A percentile compares a stretch with the other conserved stretches of the same genome.
These are phyloP conservation scores for Florisuga fusca DNA, from an alignment of 2,797 vertebrate species.

Conservation along the genomic window DNA sequence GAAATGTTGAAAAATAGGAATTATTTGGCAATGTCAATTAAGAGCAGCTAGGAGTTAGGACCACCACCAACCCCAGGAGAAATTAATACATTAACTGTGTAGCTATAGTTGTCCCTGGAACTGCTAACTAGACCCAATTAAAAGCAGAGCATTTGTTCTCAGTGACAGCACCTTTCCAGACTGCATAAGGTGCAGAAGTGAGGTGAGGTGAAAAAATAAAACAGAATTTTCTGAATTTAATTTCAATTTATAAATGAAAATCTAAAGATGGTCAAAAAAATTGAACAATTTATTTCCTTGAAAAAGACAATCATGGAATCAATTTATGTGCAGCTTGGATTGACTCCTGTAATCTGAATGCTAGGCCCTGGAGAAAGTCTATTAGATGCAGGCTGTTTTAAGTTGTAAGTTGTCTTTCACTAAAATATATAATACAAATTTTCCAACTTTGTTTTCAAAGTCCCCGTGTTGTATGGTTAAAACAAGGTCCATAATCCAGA, in stretches of 20 bases:
- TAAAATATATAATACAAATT: not conserved
- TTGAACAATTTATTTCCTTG: not conserved
- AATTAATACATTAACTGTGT: not conserved
- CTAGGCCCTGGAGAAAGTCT: not conserved
- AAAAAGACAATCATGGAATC: not conserved
- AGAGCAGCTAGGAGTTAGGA: not conserved
- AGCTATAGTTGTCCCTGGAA: not conserved
- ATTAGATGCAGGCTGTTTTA: not conserved
- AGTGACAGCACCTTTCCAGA: not conserved
- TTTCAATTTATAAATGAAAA: not conserved
- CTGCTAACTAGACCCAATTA: not conserved
- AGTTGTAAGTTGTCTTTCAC: not conserved
- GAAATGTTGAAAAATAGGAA: not conserved
- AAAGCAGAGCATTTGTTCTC: not conserved
- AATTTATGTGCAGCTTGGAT: not conserved
- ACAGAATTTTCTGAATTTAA: not conserved
- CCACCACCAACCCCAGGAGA: fast-evolving
- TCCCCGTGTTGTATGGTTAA: not conserved
- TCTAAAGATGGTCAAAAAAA: not conserved
- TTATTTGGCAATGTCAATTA: not conserved
- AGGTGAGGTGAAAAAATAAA: not conserved
- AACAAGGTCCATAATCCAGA: not conserved
- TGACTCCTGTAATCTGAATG: fast-evolving
- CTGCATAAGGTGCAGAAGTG: not conserved
- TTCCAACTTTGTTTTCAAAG: not conserved